Base-by-base conservation (phyloP, 2,113 vertebrate species). In the Pteruthius melanotis region DNA sequence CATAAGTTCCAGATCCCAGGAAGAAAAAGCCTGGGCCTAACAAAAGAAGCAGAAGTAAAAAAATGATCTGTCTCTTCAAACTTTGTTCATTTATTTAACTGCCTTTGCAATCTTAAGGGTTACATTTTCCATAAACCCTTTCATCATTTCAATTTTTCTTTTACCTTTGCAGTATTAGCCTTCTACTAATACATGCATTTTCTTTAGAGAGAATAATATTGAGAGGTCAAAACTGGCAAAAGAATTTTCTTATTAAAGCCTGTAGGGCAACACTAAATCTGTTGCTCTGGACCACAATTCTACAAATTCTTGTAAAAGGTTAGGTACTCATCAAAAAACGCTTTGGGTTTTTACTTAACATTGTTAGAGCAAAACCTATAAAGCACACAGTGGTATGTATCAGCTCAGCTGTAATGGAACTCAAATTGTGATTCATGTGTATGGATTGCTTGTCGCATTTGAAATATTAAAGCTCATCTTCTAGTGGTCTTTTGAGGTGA, bases 381-480 rank as follows among this genome's bases (percentile, higher is more conserved):
- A 97, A 91, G 87, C 80, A 86, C 72, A 87, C 27, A 65, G 59
- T 59, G 37, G 57, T 93, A 72, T 84, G 7, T 61, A 96, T 95
- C 93, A 96, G 92, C 70, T 96, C 50, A 16, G 87, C 23, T 59
- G 93, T 93, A 97, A 97, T 92, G 57, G 91, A 93, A 82, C 92
- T 95, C 92, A 83, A 96, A 96, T 95, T 97, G 96, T 85, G 87
- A 98, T 98, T 97, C 97, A 97, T 97, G 95, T 65, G 12, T 96
- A 95, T 75, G 97, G 97, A 98, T 94, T 94, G 91, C 96, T 94
- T 98, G 96, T 98, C 88, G 6, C 59, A 94, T 97, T 96, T 98
- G 97, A 98, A 98, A 98, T 98, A 98, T 98, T 97, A 97, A 90
- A 95, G 75, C 91, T 97, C 89, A 96, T 97, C 96, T 98, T 98